A percentile compares a stretch with the other conserved stretches of the same genome.
These are phyloP conservation scores for Himalopsyche japonica DNA, from an alignment of 2,888 invertebrate genomes.

Conservation along the genomic window DNA sequence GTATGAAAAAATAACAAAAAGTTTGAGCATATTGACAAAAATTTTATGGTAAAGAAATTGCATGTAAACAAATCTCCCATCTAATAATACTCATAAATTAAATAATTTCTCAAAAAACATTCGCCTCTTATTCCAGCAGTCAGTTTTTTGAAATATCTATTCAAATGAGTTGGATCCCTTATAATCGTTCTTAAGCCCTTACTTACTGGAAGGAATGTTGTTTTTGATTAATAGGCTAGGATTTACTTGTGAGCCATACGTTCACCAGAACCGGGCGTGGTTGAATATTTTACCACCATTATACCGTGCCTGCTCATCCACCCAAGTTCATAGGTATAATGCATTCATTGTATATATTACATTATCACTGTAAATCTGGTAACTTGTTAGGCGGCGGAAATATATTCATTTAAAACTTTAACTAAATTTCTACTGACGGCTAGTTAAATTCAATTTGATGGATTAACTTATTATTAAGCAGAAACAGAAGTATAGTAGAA, in stretches of 20 bases:
- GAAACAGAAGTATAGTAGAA: no score
- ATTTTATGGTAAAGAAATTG: no score
- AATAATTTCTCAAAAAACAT: background rate
- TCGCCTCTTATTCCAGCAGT: background rate
- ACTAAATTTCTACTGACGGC: no score
- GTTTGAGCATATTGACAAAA: no score
- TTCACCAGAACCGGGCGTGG: background rate
- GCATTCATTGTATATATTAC: background rate
- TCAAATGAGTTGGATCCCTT: background rate
- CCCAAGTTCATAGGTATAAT: background rate
- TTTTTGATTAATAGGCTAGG: conserved; percentile 5
- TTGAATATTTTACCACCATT: background rate
- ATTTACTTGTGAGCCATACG: background rate
- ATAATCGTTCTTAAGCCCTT: background rate
- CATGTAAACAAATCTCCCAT: no score
- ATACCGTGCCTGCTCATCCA: background rate
- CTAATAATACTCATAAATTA: no score
- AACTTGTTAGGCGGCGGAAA: no score
- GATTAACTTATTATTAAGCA: no score
- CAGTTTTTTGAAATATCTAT: background rate
- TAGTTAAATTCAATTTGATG: no score
- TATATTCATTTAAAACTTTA: no score
- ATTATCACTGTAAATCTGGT: background rate
- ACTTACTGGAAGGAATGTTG: background rate
- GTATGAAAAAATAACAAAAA: no score